Base-by-base conservation (phyloP, 2,797 vertebrate genomes). In the Melanitta fusca region DNA sequence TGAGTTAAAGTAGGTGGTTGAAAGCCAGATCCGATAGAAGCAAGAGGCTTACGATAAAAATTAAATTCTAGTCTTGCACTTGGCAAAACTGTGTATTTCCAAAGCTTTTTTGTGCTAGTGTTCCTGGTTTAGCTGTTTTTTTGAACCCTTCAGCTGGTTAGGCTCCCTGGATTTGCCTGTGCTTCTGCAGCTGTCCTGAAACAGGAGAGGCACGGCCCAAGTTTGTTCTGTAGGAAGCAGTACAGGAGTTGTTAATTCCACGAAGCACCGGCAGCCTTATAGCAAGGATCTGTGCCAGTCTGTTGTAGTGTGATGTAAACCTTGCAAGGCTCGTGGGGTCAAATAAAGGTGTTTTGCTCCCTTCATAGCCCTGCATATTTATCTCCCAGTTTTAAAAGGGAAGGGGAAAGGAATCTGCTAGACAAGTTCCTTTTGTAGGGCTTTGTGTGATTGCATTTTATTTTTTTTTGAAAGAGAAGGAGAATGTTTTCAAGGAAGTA, bases 281-380 rank as follows among this genome's bases (percentile, higher is more conserved):
- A 88, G 91, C 19, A 1, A 61, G 66, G 91, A 70, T 27, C 69
- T 1, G 15, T 61, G 61, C 66, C 30, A n/a, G 75, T 14, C 56
- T 2, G 1, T 7, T 2, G 3, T 8, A 62, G 71, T 5, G 39
- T 61, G 16, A 1, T 89, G 64, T 54, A 49, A 77, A 86, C 69
- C 69, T 77, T n/a, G 18, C 2, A n/a, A 72, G 88, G 65, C 32
- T 60, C 56, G 4, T 32, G 34, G 91, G 89, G 41, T 64, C 60
- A 51, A 88, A 87, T 93, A 87, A 91, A 94, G 32, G 74, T 78
- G 41, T 30, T 93, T 89, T 62, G 16, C 61, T 65, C 49, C 79
- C 65, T 57, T n/a, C 41, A 34, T 62, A 91, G 82, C 74, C 87
- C 91, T 75, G 89, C 58, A 68, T 89, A 51, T 74, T 87, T 85